phyloP scores from a whole-genome alignment of 2,888 invertebrate genomes.

The Tuta absoluta region DNA sequence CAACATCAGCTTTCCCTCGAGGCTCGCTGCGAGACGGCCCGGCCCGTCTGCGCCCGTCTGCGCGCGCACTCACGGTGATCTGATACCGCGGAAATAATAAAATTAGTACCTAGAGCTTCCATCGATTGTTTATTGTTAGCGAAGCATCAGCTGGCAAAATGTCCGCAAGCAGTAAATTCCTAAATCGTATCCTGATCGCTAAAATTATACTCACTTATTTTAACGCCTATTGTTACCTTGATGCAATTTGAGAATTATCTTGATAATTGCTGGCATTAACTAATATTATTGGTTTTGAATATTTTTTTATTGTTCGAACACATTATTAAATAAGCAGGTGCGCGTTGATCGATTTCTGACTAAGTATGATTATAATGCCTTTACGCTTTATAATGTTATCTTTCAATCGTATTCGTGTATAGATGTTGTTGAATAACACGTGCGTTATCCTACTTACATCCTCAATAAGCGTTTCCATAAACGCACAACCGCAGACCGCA shows the following conservation, averaged over 20 bases:
- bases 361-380: too few relatives aligned
- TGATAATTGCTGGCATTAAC: too few relatives aligned
- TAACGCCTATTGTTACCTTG: neutral
- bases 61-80: slow-evolving; percentile 32
- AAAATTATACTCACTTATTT: neutral
- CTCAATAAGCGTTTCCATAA: slow-evolving; percentile 25
- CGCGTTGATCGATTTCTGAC: too few relatives aligned
- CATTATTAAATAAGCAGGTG: too few relatives aligned
- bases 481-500: slow-evolving; percentile 28
- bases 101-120: slow-evolving; percentile 42
- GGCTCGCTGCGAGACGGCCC: neutral
- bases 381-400: neutral
- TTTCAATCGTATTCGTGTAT: neutral
- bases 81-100: slow-evolving; percentile 42
- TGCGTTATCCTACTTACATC: slow-evolving; percentile 18
- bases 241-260: too few relatives aligned
- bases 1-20: slow-evolving; percentile 32
- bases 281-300: too few relatives aligned
- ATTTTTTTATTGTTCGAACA: too few relatives aligned
- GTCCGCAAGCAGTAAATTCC: slow-evolving; percentile 16
- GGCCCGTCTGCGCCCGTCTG: neutral
- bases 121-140: slow-evolving; percentile 37
- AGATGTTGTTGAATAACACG: neutral
- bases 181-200: slow-evolving; percentile 19
- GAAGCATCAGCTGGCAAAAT: slow-evolving; percentile 17